Conservation (phyloP, 2,113 vertebrate species). For the Sisor rabdophorus region DNA sequence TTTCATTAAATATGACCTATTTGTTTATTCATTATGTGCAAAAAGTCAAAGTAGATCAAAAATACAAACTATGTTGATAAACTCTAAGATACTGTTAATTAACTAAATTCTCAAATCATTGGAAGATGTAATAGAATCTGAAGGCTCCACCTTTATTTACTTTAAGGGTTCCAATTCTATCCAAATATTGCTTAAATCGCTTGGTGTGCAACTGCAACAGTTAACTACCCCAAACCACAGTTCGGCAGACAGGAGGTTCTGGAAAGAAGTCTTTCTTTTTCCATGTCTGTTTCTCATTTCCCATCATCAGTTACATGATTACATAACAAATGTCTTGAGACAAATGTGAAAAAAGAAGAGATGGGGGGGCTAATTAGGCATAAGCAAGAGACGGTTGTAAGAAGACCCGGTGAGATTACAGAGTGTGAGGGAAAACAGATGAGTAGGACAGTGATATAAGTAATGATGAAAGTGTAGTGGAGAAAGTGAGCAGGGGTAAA, state of each 20-base stretch:
- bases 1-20: no score
- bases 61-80: background rate
- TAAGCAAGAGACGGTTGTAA: background rate
- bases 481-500: slow-evolving; percentile 40
- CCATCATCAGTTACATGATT: slow-evolving; percentile 37
- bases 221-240: slow-evolving; percentile 36
- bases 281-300: slow-evolving; percentile 36
- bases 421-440: background rate
- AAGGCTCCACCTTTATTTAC: background rate
- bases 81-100: background rate
- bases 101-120: background rate
- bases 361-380: background rate
- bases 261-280: slow-evolving; percentile 8
- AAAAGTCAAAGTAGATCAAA: background rate
- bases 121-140: slow-evolving; percentile 1
- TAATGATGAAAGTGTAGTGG: slow-evolving; percentile 2
- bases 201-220: background rate
- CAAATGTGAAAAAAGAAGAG: slow-evolving; percentile 27
- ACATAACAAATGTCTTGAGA: slow-evolving; percentile 19
- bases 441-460: slow-evolving; percentile 11
- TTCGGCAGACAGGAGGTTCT: slow-evolving; percentile 15
- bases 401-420: background rate
- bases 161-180: background rate
- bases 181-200: slow-evolving; percentile 2
- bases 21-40: no score